Evolutionary conservation across 2,888 invertebrate genomes (phyloP).

Genomic region (Coelogynopora nodosa): DNA sequence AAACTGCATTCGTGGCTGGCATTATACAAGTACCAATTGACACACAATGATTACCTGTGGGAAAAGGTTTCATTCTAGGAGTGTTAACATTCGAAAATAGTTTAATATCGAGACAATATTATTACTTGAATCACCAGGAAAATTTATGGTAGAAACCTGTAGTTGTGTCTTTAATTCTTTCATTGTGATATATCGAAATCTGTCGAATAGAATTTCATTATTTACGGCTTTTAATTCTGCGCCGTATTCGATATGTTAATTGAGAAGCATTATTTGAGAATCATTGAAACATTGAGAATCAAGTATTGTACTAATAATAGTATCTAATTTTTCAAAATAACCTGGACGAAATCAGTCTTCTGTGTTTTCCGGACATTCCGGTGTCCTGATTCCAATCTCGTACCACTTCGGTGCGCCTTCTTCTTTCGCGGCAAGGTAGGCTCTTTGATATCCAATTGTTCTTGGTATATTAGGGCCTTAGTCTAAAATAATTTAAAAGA

Average conservation of each 20-base stretch:
- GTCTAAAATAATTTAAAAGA: constrained; percentile 4
- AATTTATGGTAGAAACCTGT: constrained; percentile 8
- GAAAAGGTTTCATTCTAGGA: constrained; percentile 14
- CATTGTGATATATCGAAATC: not conserved
- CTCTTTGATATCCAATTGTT: constrained; percentile 31
- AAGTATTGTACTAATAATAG: constrained; percentile 24
- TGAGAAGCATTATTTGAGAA: not conserved
- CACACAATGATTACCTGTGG: not conserved
- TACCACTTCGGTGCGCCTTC: not conserved
- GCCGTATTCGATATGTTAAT: not conserved
- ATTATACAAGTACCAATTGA: constrained; percentile 22
- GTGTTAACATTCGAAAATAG: constrained; percentile 20
- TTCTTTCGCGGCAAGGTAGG: not conserved
- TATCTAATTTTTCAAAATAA: constrained; percentile 10
- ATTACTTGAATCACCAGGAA: constrained; percentile 31
- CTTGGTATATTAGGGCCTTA: constrained; percentile 23
- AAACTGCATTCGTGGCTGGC: not conserved
- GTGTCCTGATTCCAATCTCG: not conserved
- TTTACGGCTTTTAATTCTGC: constrained; percentile 1
- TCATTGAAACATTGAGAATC: not conserved
- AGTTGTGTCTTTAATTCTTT: constrained; percentile 12
- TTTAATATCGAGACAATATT: not conserved
- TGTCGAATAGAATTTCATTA: constrained; percentile 3
- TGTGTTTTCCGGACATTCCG: constrained; percentile 5
- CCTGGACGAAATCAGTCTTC: not conserved